phyloP scores from a whole-genome alignment of 2,888 invertebrate genomes.

The Idaea aversata region DNA sequence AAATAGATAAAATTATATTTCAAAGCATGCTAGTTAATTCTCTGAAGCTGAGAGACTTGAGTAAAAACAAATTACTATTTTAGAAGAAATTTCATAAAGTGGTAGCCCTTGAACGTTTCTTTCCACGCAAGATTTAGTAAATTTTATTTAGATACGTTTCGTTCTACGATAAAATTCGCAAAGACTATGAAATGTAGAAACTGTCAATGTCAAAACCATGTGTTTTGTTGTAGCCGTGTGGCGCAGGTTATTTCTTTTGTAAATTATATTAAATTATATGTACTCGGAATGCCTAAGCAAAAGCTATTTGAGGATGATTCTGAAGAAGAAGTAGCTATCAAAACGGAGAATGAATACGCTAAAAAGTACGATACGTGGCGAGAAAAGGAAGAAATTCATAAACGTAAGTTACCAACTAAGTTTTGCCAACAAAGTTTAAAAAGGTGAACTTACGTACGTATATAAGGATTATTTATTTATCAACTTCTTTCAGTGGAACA shows the following conservation, averaged over 20 bases:
- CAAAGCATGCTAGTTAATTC: neutral
- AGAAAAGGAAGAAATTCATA: constrained; percentile 91
- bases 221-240: neutral
- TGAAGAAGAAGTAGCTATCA: constrained; percentile 79
- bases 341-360: constrained; percentile 90
- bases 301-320: constrained; percentile 79
- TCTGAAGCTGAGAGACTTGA: neutral
- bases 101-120: neutral
- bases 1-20: no score
- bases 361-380: constrained; percentile 91
- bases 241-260: constrained; percentile 2
- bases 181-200: constrained; percentile 2
- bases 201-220: constrained; percentile 12
- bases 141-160: neutral
- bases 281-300: constrained; percentile 47
- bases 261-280: constrained; percentile 7
- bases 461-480: neutral
- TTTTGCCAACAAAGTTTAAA: neutral
- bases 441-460: neutral
- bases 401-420: constrained; percentile 76
- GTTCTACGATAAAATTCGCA: neutral
- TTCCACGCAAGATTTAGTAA: neutral
- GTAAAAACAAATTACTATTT: neutral
- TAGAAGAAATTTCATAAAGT: neutral
- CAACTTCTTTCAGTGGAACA: constrained; percentile 82